Evolutionary conservation across 2,797 vertebrate genomes (phyloP).

Genomic region (Mionectes olivaceus): DNA sequence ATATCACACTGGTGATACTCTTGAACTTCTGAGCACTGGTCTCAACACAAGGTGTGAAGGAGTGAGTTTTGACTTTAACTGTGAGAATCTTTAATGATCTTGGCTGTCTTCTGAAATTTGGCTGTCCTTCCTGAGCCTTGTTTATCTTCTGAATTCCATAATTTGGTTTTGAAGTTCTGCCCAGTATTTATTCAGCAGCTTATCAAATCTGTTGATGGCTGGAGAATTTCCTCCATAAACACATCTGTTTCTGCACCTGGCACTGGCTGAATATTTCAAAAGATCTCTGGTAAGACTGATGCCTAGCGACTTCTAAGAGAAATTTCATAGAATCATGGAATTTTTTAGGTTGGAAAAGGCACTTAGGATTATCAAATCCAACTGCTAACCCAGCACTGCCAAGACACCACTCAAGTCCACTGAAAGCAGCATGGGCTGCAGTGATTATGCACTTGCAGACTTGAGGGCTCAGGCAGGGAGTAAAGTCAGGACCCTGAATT

Average conservation of each 20-base stretch:
- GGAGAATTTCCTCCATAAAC: conserved; percentile 25
- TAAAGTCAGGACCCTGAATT: neutral
- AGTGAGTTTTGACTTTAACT: neutral
- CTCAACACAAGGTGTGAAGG: neutral
- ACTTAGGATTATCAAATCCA: neutral
- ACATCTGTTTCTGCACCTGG: conserved; percentile 24
- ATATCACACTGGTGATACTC: neutral
- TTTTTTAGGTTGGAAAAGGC: neutral
- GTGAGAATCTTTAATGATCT: neutral
- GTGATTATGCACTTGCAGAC: fast-evolving
- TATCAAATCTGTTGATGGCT: conserved; percentile 18
- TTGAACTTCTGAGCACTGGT: neutral
- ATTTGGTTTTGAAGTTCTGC: conserved; percentile 1
- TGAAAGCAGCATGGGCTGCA: neutral
- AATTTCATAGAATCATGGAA: neutral
- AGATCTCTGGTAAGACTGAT: neutral
- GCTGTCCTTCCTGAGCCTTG: neutral
- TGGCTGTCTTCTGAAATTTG: neutral
- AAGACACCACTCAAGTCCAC: neutral
- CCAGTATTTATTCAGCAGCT: neutral
- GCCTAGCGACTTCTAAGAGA: neutral
- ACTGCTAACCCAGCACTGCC: neutral
- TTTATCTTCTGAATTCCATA: neutral
- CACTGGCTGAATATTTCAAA: neutral
- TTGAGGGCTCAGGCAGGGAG: neutral